Conservation (phyloP, 2,113 vertebrate species). For the Sapajus apella region DNA sequence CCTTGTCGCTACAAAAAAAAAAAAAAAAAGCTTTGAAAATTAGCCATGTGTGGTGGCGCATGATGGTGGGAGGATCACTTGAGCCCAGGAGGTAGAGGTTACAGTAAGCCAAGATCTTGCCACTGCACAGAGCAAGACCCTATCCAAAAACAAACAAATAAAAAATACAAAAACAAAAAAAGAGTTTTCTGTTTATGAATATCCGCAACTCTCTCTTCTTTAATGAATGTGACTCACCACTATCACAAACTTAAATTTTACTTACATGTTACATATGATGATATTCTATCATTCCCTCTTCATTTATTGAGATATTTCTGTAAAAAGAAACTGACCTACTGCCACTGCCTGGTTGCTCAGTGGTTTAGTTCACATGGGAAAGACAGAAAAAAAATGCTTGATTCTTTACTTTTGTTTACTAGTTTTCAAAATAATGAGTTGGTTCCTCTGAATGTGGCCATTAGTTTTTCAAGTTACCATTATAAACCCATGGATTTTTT, state of each 20-base stretch:
- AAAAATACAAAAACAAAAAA: no score
- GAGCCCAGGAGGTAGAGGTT: no score
- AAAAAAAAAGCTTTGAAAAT: no score
- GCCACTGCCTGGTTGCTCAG: not conserved
- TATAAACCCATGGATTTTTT: not conserved
- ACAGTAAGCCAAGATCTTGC: no score
- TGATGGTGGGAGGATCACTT: no score
- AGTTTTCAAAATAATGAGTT: conserved; percentile 15
- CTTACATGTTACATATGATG: not conserved
- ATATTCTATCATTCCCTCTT: not conserved
- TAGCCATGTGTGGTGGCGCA: no score
- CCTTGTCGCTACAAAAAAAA: no score
- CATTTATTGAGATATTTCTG: not conserved
- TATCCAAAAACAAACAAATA: no score
- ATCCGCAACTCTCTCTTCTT: not conserved
- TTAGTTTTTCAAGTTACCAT: not conserved
- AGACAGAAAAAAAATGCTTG: not conserved
- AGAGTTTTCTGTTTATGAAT: not conserved
- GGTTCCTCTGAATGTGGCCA: not conserved
- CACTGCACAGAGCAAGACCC: no score
- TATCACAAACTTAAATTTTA: not conserved
- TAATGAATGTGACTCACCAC: not conserved
- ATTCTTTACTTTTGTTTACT: not conserved
- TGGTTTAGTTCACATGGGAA: not conserved
- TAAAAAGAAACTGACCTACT: not conserved